phyloP scores from a whole-genome alignment of 2,888 invertebrate species.

The Cheilosia urbana region DNA sequence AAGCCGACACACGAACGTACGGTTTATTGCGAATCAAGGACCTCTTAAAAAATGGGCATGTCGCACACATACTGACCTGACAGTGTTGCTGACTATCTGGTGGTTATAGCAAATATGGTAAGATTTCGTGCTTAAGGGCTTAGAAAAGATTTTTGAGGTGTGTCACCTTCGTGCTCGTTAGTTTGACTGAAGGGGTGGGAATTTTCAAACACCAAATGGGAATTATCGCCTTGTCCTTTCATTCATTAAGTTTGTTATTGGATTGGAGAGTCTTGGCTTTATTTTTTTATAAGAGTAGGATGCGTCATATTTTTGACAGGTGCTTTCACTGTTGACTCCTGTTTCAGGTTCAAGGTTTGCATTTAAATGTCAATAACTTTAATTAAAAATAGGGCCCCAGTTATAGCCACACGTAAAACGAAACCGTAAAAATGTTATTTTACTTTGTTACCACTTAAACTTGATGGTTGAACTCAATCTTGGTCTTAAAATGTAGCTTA shows the following conservation, averaged over 20 bases:
- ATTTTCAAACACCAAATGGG: constrained; percentile 4
- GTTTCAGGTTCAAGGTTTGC: neutral
- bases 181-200: constrained; percentile 7
- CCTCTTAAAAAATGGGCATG: constrained; percentile 29
- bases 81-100: neutral
- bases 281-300: neutral
- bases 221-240: neutral
- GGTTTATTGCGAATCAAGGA: constrained; percentile 9
- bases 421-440: no score
- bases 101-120: constrained; percentile 22
- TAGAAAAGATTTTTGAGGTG: constrained; percentile 54
- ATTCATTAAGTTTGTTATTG: neutral
- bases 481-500: no score
- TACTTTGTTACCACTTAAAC: no score
- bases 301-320: neutral
- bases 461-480: no score
- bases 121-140: constrained; percentile 54
- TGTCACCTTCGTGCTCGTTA: constrained; percentile 42
- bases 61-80: constrained; percentile 15
- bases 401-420: no score
- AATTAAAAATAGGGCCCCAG: no score
- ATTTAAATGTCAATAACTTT: no score
- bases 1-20: constrained; percentile 29
- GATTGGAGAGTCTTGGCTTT: no score
- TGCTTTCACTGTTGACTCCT: neutral